Conservation (phyloP, 2,888 invertebrate species). For the Sphaerophoria taeniata region DNA sequence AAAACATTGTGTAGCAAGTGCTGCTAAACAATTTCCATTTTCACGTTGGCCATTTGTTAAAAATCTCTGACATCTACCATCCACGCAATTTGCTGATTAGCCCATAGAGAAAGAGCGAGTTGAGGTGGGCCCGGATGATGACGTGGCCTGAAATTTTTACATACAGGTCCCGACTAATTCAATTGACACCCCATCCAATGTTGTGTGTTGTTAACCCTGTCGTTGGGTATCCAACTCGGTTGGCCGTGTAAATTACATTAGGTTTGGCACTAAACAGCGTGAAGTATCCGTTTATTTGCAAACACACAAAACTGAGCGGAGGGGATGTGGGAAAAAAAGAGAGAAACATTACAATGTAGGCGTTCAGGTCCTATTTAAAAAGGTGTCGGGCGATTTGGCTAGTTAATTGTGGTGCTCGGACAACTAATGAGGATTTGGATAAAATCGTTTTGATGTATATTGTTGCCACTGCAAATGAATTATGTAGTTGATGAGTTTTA, state of each 20-base stretch:
- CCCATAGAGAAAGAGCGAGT: conserved; percentile 5
- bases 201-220: conserved; percentile 38
- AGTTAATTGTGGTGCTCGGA: conserved; percentile 49
- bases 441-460: conserved; percentile 25
- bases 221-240: conserved; percentile 30
- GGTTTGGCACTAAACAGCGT: conserved; percentile 34
- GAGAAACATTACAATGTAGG: conserved; percentile 2
- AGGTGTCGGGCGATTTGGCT: conserved; percentile 48
- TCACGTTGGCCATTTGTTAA: conserved; percentile 57
- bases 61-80: conserved; percentile 61
- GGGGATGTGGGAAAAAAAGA: conserved; percentile 3
- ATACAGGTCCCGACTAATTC: conserved; percentile 51
- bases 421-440: conserved; percentile 57
- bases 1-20: not conserved
- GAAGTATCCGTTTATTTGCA: conserved; percentile 33
- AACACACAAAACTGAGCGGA: not conserved
- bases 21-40: conserved; percentile 25
- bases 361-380: conserved; percentile 51
- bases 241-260: conserved; percentile 57
- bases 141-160: not conserved
- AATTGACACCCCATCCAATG: conserved; percentile 64
- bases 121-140: conserved; percentile 9
- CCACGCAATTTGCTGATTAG: conserved; percentile 75
- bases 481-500: conserved; percentile 66
- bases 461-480: conserved; percentile 22